Evolutionary conservation across 1,140 invertebrate genomes (phyloP).

Genomic region (Leptinotarsa lineolata): DNA sequence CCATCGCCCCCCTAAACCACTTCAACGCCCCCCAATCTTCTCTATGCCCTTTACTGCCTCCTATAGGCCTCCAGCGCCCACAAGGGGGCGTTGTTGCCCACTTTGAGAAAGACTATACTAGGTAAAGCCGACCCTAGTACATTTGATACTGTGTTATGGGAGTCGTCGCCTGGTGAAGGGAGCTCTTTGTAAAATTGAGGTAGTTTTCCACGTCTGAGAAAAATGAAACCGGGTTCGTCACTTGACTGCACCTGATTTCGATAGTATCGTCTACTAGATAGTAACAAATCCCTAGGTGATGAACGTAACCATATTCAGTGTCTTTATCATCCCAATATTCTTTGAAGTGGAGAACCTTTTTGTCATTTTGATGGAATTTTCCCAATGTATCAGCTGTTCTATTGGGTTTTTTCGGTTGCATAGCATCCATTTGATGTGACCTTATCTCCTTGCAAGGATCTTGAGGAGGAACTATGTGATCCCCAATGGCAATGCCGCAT

Average conservation of each 20-base stretch:
- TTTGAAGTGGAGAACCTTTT: conserved; percentile 76
- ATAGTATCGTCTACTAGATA: conserved; percentile 88
- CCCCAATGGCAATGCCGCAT: conserved; percentile 79
- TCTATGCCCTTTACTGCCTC: too few species aligned
- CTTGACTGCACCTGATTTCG: conserved; percentile 76
- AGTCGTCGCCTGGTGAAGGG: conserved; percentile 63
- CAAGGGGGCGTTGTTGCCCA: too few species aligned
- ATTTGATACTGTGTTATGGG: conserved; percentile 68
- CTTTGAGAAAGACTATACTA: too few species aligned
- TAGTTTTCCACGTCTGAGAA: conserved; percentile 75
- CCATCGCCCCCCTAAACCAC: too few species aligned
- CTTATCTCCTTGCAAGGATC: conserved; percentile 62
- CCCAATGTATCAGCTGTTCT: conserved; percentile 61
- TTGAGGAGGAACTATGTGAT: conserved; percentile 65
- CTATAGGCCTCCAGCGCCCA: too few species aligned
- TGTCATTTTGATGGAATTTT: conserved; percentile 77
- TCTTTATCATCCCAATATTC: conserved; percentile 89
- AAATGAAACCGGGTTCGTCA: conserved; percentile 69
- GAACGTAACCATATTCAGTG: conserved; percentile 72
- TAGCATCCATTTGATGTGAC: conserved; percentile 47
- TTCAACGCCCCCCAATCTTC: too few species aligned
- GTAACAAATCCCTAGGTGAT: conserved; percentile 77
- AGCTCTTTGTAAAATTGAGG: conserved; percentile 70
- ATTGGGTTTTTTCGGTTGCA: conserved; percentile 61
- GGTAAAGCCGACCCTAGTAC: conserved; percentile 62